A percentile compares a stretch with the other conserved stretches of the same genome.
These are phyloP conservation scores for Netelia melanura DNA, from an alignment of 2,888 invertebrate species.

Conservation along the genomic window DNA sequence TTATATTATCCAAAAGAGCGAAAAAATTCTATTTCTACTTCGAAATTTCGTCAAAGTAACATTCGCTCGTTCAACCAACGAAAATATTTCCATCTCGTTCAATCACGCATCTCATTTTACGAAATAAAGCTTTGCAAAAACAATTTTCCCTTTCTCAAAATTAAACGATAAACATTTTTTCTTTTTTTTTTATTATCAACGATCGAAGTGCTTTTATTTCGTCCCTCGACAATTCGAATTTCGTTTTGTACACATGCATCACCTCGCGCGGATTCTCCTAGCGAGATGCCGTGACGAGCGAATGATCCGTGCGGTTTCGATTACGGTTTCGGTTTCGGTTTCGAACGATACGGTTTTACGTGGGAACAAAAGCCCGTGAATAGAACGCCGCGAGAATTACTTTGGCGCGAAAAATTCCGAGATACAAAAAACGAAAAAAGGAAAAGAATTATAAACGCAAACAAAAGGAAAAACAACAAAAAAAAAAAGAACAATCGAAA, in stretches of 20 bases:
- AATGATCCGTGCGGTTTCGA: too few relatives aligned
- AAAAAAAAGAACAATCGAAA: background rate
- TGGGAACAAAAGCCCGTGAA: constrained; percentile 9
- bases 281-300: too few relatives aligned
- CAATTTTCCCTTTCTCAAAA: too few relatives aligned
- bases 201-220: background rate
- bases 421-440: constrained; percentile 26
- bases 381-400: constrained; percentile 61
- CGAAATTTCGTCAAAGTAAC: too few relatives aligned
- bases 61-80: too few relatives aligned
- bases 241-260: background rate
- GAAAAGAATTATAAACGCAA: constrained; percentile 4
- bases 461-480: constrained; percentile 24
- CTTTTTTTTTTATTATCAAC: background rate
- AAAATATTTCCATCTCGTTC: too few relatives aligned
- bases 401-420: constrained; percentile 66
- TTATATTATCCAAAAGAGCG: too few relatives aligned
- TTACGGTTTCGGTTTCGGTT: too few relatives aligned
- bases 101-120: too few relatives aligned
- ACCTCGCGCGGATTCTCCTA: too few relatives aligned
- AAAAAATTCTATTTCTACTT: too few relatives aligned
- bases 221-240: background rate
- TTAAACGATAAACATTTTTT: background rate
- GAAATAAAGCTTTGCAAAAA: too few relatives aligned
- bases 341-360: background rate